These are phyloP conservation scores for Caenorhabditis plicata DNA, from an alignment of 2,888 invertebrate genomes.

Conservation along the genomic window DNA sequence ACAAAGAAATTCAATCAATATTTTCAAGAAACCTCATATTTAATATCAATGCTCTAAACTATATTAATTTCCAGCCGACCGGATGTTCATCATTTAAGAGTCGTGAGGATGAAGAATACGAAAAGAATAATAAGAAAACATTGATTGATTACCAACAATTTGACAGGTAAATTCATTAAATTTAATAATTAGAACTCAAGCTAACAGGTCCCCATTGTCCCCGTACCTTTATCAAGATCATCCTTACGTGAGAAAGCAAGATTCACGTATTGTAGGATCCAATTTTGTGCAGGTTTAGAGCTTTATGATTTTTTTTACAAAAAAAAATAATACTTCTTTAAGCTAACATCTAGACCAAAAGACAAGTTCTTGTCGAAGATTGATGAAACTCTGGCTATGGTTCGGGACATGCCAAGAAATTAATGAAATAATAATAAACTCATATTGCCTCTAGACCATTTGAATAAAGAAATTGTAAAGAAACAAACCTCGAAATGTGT, in stretches of 20 bases:
- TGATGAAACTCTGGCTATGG: slow-evolving; percentile 62
- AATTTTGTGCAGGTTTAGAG: slow-evolving; percentile 60
- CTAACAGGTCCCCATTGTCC: slow-evolving; percentile 54
- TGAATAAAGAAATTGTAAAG: no score
- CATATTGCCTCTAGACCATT: no score
- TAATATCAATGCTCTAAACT: slow-evolving; percentile 1
- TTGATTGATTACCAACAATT: slow-evolving; percentile 64
- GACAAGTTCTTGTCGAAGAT: slow-evolving; percentile 62
- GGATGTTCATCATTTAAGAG: slow-evolving; percentile 43
- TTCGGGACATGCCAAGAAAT: slow-evolving; percentile 60
- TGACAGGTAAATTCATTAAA: slow-evolving; percentile 36
- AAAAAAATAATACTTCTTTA: neutral
- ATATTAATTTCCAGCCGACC: slow-evolving; percentile 26
- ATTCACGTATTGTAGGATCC: slow-evolving; percentile 63
- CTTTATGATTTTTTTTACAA: slow-evolving; percentile 1
- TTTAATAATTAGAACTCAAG: neutral
- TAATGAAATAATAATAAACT: slow-evolving; percentile 4
- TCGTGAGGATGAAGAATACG: slow-evolving; percentile 52
- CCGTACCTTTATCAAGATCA: slow-evolving; percentile 61
- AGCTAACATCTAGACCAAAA: slow-evolving; percentile 47
- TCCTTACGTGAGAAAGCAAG: slow-evolving; percentile 55
- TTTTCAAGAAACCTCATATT: neutral
- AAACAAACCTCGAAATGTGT: no score
- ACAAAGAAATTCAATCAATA: no score
- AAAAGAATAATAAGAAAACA: slow-evolving; percentile 53